These are phyloP conservation scores for Pachycephus smyrnensis DNA, from an alignment of 2,888 invertebrate genomes.

Conservation along the genomic window DNA sequence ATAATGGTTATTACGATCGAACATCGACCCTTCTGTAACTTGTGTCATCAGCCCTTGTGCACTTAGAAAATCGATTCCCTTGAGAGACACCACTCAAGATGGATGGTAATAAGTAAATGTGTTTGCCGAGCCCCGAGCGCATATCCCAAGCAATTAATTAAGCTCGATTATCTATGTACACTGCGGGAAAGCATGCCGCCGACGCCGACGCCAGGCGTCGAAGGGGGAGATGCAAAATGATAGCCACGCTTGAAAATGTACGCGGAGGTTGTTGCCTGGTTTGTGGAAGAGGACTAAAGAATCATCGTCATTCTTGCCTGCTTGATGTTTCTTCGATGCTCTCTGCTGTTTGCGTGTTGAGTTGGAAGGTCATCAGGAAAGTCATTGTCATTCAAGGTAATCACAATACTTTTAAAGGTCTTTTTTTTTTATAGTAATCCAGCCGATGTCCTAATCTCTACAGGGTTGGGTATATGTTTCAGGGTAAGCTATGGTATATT, in stretches of 20 bases:
- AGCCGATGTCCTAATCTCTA: not conserved
- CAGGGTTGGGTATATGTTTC: not conserved
- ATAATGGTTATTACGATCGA: slow-evolving; percentile 31
- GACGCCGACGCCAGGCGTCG: slow-evolving; percentile 6
- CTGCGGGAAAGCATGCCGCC: slow-evolving; percentile 50
- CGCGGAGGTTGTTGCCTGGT: slow-evolving; percentile 11
- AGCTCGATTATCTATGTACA: slow-evolving; percentile 63
- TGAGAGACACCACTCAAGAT: slow-evolving; percentile 56
- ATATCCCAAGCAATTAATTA: slow-evolving; percentile 62
- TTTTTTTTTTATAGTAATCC: not conserved
- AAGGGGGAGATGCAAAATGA: slow-evolving; percentile 46
- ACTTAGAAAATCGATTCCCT: slow-evolving; percentile 58
- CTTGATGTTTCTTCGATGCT: not conserved
- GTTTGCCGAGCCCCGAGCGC: slow-evolving; percentile 57
- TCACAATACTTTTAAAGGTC: not conserved
- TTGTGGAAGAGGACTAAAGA: not conserved
- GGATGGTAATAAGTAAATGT: slow-evolving; percentile 64
- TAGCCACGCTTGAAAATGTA: slow-evolving; percentile 45
- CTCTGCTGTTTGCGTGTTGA: not conserved
- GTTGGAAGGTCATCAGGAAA: not conserved
- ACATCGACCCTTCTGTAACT: slow-evolving; percentile 41
- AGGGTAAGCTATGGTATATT: not conserved
- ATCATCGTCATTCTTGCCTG: not conserved
- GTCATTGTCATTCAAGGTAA: not conserved
- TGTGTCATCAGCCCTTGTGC: slow-evolving; percentile 48